Evolutionary conservation across 2,888 invertebrate species (phyloP), one percentile per base, ranked within the genome.

Genomic region (Aromia moschata): DNA sequence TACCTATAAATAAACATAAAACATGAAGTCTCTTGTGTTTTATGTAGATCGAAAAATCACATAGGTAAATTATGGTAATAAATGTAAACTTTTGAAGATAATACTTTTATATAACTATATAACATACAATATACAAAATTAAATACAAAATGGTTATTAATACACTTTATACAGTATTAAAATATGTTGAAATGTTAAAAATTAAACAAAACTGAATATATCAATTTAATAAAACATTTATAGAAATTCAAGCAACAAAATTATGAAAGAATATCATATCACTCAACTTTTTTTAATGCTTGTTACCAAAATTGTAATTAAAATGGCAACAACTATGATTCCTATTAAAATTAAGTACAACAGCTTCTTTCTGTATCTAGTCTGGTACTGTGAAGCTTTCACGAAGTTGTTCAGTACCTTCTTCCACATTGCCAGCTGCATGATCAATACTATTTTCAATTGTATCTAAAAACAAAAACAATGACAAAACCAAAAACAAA

Each of bases 381-480:
- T 89, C 80, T 93, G 91, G 81, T 93, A 89, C 69, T 87, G 85
- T 25, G 89, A 87, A 12, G 94, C 95, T 78, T 93, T 93, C n/a
- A 87, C 83, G n/a, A 37, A 96, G 79, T 72, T 95, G 89, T 63
- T 88, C 87, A 3, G 86, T 85, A 0, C 93, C 96, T n/a, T 87
- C 81, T 76, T 93, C 93, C 2, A 95, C 92, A 70, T 90, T 86
- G 1, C 86, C 86, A 49, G 87, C 85, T 1, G 91, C 88, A 58
- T 86, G 84, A 73, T 93, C 93, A 73, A 95, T 89, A 80, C 89
- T 89, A 70, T 86, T 89, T 78, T 94, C 94, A 69, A 95, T 93
- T 3, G 90, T 87, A 79, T 93, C 95, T 95, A 81, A 15, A 82
- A 82, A 54, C 55, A 62, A 65, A 58, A 69, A 64, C n/a, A n/a